Evolutionary conservation across 2,797 vertebrate species (phyloP).

Genomic region (Iguana delicatissima): DNA sequence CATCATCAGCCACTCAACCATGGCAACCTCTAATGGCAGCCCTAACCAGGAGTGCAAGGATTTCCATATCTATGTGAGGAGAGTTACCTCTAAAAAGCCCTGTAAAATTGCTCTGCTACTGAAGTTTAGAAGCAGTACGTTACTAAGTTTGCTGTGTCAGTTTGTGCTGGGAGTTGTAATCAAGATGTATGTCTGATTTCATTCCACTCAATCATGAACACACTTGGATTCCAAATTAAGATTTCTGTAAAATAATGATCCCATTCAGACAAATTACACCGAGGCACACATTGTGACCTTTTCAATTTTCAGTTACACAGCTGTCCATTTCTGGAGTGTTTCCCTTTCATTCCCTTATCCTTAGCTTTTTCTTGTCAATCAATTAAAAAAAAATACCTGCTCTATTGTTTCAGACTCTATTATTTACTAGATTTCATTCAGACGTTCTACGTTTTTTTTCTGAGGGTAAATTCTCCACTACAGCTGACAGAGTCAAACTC

Average conservation of each 20-base stretch:
- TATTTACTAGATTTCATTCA: slow-evolving; percentile 20
- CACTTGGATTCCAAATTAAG: slow-evolving; percentile 31
- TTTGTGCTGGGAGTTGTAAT: slow-evolving; percentile 30
- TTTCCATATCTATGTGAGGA: background rate
- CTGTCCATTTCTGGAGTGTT: slow-evolving; percentile 48
- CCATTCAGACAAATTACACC: slow-evolving; percentile 43
- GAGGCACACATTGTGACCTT: slow-evolving; percentile 30
- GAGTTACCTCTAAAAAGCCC: background rate
- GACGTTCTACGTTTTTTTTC: slow-evolving; percentile 10
- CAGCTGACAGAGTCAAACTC: slow-evolving; percentile 28
- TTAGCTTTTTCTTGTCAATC: slow-evolving; percentile 52
- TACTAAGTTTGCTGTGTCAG: background rate
- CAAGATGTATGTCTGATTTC: background rate
- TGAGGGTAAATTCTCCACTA: slow-evolving; percentile 39
- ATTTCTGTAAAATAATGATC: slow-evolving; percentile 39
- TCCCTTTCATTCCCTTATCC: slow-evolving; percentile 42
- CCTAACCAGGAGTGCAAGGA: background rate
- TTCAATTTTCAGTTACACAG: slow-evolving; percentile 54
- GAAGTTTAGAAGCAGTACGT: slow-evolving; percentile 9
- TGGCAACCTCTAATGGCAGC: background rate
- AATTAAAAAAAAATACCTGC: slow-evolving; percentile 28
- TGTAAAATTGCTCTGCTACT: background rate
- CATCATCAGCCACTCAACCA: background rate
- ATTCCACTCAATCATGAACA: slow-evolving; percentile 9
- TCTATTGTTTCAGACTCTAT: slow-evolving; percentile 44